Evolutionary conservation across 2,888 invertebrate species (phyloP), one percentile per base, ranked within the genome.

Genomic region (Cenopis cana): DNA sequence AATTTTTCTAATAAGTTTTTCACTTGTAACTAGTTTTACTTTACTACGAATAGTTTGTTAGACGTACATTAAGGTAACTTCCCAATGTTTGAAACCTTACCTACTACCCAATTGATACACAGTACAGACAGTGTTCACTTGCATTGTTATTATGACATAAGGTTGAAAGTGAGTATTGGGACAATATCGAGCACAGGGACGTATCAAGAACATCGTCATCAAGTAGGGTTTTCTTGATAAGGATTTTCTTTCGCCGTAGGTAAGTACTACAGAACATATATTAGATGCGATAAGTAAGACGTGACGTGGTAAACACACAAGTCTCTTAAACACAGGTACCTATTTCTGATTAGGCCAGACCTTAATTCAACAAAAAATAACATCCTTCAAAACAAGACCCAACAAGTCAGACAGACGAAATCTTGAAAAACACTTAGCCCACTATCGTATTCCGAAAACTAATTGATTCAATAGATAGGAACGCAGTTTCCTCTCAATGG

Each of bases 381-480:
- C 36, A 46, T 10, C 46, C 14, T 9, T 50, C 50, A 38, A 38
- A 68, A 59, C 67, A 59, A 68, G 59, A 59, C 12, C 24, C 41
- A 62, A 64, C 69, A 65, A 38, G 57, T 41, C 11, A 20, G 66
- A 54, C n/a, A 59, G 24, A n/a, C 24, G 41, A 11, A 24, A 54
- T 46, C 38, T 69, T 59, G 52, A 36, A 49, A 68, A 72, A 68
- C 59, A 70, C 69, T 70, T 70, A 70, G 65, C 20, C 24, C 65
- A 54, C 17, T 59, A 70, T 65, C 65, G 57, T 54, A 38, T 52
- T 65, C 59, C 65, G 24, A 66, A 67, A 71, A 67, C 71, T 67
- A 71, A 71, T 71, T 71, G 71, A 71, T 67, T 71, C 71, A 71
- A 41, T 55, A 67, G 71, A 67, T 71, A 71, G 60, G 55, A 55